Evolutionary conservation across 1,140 invertebrate species (phyloP), one percentile per base, ranked within the genome.

Genomic region (Drosophila orena): DNA sequence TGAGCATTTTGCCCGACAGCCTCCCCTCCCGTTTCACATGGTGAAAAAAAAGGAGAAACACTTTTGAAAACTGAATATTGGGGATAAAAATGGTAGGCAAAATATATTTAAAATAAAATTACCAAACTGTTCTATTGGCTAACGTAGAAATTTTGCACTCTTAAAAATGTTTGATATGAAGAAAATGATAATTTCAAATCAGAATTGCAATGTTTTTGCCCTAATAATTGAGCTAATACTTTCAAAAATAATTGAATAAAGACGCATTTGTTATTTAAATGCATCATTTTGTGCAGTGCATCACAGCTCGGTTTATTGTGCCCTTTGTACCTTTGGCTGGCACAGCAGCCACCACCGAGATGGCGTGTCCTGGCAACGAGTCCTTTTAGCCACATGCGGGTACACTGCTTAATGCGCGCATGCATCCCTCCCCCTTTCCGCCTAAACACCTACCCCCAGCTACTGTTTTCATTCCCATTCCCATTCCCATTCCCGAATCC

Each of bases 321-420:
- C 58, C 56, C 70, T 65, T 79, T 68, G 68, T 85, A 86, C 83
- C 81, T 85, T 81, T 43, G 84, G 49, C 77, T 47, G 57, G 30
- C 65, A 53, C 81, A 81, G 47, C 83, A 78, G 65, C 84, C 79
- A 88, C 84, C 81, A 68, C 52, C 73, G 59, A 44, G 62, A 47
- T 70, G 68, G 65, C 72, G 59, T 55, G 69, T 73, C 40, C 62
- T 74, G 74, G 55, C 54, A 73, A 74, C 71, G 68, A 72, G 47
- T 62, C 57, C 54, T 69, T 49, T 35, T 62, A 60, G 69, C 83
- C 74, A 70, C 62, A 88, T 89, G 84, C 84, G 84, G 84, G 84
- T 71, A 52, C 44, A 24, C 40, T 65, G 47, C 57, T 54, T 75
- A 68, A 61, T 75, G 77, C 59, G 46, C 55, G 14, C 60, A 43